Percentiles rank a stretch among this genome's conserved stretches.
These are phyloP conservation scores for Megaptera novaeangliae DNA, from an alignment of 2,113 vertebrate species.

Conservation along the genomic window DNA sequence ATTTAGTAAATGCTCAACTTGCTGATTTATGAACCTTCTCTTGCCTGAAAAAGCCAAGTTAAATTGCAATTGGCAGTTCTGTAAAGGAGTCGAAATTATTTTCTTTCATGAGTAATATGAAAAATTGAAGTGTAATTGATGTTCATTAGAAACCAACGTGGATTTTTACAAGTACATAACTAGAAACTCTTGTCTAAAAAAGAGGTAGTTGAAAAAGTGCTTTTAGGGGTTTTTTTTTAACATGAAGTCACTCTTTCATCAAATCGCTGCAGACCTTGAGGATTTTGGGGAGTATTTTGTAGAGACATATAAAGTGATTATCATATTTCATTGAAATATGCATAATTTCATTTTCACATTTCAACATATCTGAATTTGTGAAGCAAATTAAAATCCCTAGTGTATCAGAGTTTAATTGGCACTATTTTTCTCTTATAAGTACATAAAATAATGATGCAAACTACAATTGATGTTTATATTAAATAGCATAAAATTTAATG, in stretches of 20 bases:
- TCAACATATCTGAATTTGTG: background rate
- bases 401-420: background rate
- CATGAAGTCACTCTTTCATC: background rate
- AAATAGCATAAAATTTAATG: background rate
- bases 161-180: background rate
- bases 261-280: background rate
- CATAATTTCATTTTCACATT: background rate
- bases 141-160: background rate
- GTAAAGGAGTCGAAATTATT: slow-evolving; percentile 41
- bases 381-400: background rate
- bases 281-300: background rate
- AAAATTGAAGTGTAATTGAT: slow-evolving; percentile 59
- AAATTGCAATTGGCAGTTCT: slow-evolving; percentile 41
- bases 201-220: background rate
- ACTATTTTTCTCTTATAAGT: background rate
- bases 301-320: background rate
- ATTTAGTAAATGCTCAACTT: slow-evolving; percentile 12
- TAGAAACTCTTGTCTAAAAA: background rate
- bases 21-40: slow-evolving; percentile 52
- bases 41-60: background rate
- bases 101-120: slow-evolving; percentile 56
- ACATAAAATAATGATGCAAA: background rate
- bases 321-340: background rate
- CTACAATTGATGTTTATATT: background rate
- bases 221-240: background rate